Conservation (phyloP, 2,888 invertebrate species). For the Cistogaster globosa region DNA sequence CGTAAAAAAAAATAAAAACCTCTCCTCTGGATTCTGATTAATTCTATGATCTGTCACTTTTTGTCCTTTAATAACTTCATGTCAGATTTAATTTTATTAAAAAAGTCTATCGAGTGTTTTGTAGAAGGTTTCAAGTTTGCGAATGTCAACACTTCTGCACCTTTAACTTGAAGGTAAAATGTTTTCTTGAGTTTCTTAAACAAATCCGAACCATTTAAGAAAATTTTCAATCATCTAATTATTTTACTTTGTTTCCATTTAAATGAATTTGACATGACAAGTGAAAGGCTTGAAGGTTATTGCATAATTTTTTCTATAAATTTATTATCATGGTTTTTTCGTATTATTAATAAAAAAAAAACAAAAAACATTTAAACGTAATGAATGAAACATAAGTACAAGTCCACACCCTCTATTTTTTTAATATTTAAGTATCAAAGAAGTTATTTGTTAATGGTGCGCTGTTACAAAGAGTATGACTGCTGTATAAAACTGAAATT, state of each 20-base stretch:
- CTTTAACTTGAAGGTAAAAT: background rate
- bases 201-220: conserved; percentile 8
- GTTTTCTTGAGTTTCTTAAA: background rate
- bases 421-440: background rate
- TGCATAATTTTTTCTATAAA: conserved; percentile 46
- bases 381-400: conserved; percentile 11
- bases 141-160: background rate
- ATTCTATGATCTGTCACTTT: too few relatives aligned
- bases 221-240: conserved; percentile 25
- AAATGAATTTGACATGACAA: conserved; percentile 57
- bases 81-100: background rate
- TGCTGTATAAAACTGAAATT: conserved; percentile 43
- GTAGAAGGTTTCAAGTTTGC: background rate
- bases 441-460: conserved; percentile 7
- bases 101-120: background rate
- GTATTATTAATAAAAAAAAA: background rate
- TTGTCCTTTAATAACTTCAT: background rate
- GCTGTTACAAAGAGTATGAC: background rate
- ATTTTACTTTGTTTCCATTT: conserved; percentile 4
- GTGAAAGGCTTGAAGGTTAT: conserved; percentile 69
- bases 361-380: conserved; percentile 16
- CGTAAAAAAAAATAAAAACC: too few relatives aligned
- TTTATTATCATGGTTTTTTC: conserved; percentile 18
- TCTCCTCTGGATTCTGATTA: too few relatives aligned
- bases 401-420: conserved; percentile 50